Base-by-base conservation (phyloP, 92 coral and sea anemone genomes). In the Umimayanthus kanabou region DNA sequence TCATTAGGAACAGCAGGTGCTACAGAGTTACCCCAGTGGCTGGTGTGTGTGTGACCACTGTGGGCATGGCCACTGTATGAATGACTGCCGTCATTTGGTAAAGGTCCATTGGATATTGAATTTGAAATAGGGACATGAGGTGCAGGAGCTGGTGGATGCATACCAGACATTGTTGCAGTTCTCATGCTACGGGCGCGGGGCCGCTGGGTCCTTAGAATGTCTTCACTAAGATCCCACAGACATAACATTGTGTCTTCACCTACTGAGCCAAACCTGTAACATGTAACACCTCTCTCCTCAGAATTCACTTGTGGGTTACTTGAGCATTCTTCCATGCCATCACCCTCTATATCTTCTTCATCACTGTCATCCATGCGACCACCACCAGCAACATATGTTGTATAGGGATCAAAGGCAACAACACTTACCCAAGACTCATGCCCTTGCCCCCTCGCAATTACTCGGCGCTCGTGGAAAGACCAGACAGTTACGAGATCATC, bases 391-490 rank as follows among this genome's bases (percentile, higher is more conserved):
- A 97, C 91, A 67, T 95, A 93, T 6, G 99, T 97, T 10, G 98
- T 90, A 81, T 97, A 97, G 33, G 99, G 99, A 89, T 97, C 99
- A 90, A 97, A 97, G 18, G 98, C 93, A 28, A 97, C 99, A 80
- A 97, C 98, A 87, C 95, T 95, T 55, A 97, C 92, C 99, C 99
- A 97, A 6, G 98, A 95, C 23, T 95, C 95, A 81, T 97, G 99
- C 22, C 99, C 99, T 4, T 92, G 85, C 3, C 99, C 99, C 76
- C 99, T 88, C 8, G 99, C 99, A 80, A 97, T 97, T 50, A 97
- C 97, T 66, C 95, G 89, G 66, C 94, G 91, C 84, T 97, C 99
- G 33, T 65, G 81, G 86, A 97, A 97, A n/a, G 98, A 95, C 96
- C 98, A 97, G 10, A 95, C 99, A 23, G 98, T 95, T 11, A 97